Conservation (phyloP, 1,140 invertebrate genomes). For the Dysdera silvatica region DNA sequence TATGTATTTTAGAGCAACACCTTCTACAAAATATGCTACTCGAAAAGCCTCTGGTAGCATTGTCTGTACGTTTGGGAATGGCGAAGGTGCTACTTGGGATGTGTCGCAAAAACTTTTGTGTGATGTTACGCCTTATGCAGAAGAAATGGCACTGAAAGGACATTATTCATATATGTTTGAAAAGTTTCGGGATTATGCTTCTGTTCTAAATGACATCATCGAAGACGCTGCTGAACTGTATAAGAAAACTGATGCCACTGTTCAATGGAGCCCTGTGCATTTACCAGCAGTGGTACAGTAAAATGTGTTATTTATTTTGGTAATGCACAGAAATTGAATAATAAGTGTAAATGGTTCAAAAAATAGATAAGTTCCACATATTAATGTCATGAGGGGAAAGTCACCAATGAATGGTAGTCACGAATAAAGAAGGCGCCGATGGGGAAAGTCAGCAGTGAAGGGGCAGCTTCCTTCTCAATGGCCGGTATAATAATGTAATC, state of each 20-base stretch:
- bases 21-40: constrained; percentile 15
- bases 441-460: too few species aligned
- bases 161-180: constrained; percentile 50
- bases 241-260: not conserved
- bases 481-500: too few species aligned
- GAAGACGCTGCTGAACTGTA: constrained; percentile 38
- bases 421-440: too few species aligned
- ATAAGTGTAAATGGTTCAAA: too few species aligned
- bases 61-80: constrained; percentile 3
- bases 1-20: constrained; percentile 12
- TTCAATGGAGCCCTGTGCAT: constrained; percentile 23
- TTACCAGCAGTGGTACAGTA: constrained; percentile 16
- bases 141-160: not conserved
- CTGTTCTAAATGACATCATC: constrained; percentile 46
- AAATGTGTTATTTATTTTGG: too few species aligned
- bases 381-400: too few species aligned
- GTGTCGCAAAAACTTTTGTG: constrained; percentile 12
- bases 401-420: too few species aligned
- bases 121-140: not conserved
- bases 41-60: constrained; percentile 2
- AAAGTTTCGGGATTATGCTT: constrained; percentile 46
- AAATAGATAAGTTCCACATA: too few species aligned
- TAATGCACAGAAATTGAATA: too few species aligned
- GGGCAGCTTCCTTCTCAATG: too few species aligned
- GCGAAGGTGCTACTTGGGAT: constrained; percentile 3